Conservation (phyloP, 2,797 vertebrate species). For the Pelodytes ibericus region DNA sequence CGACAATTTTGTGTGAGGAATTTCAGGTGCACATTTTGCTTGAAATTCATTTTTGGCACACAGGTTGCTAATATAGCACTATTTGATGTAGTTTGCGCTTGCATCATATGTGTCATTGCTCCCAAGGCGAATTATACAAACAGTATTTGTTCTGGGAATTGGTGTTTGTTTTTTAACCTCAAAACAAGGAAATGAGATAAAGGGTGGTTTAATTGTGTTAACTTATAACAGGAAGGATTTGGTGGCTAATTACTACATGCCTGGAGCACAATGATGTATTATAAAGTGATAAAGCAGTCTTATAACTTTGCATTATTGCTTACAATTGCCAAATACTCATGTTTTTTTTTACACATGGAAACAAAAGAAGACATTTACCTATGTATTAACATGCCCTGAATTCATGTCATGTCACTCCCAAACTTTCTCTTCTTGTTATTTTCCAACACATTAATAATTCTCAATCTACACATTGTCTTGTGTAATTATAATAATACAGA, state of each 20-base stretch:
- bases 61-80: too few relatives aligned
- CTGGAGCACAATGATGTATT: constrained; percentile 18
- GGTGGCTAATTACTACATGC: constrained; percentile 21
- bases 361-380: constrained; percentile 28
- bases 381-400: constrained; percentile 19
- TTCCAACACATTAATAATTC: constrained; percentile 1
- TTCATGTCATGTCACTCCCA: constrained; percentile 9
- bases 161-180: constrained; percentile 23
- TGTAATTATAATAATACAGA: neutral
- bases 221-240: constrained; percentile 17
- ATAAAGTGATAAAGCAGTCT: constrained; percentile 7
- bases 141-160: neutral
- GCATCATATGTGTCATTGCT: too few relatives aligned
- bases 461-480: neutral
- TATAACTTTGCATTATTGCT: neutral
- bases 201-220: constrained; percentile 10
- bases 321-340: constrained; percentile 19
- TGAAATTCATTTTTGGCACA: too few relatives aligned
- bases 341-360: constrained; percentile 14
- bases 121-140: too few relatives aligned
- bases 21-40: too few relatives aligned
- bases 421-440: neutral
- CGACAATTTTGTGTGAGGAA: too few relatives aligned
- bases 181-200: constrained; percentile 30
- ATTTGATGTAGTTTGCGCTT: too few relatives aligned